These are phyloP conservation scores for Fregata magnificens DNA, from an alignment of 2,113 vertebrate species.

Conservation along the genomic window DNA sequence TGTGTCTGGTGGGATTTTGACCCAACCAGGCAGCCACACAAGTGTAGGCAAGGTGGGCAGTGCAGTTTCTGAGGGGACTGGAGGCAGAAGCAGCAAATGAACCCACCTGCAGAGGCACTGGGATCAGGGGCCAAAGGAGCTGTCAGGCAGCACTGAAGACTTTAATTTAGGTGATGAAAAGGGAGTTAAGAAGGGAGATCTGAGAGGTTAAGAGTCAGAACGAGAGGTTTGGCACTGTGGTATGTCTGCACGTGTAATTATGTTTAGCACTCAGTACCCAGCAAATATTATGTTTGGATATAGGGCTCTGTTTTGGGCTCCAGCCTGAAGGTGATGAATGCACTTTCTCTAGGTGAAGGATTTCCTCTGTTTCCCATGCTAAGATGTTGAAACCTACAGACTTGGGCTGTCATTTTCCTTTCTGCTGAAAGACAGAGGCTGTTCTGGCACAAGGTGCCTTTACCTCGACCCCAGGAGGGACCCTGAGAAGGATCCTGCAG, in stretches of 20 bases:
- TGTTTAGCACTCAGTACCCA: neutral
- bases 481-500: neutral
- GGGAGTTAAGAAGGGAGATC: neutral
- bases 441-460: neutral
- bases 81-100: neutral
- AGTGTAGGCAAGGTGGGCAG: neutral
- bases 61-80: neutral
- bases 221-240: neutral
- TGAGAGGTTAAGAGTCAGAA: neutral
- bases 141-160: neutral
- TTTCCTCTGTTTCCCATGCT: neutral
- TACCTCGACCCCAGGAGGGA: rapidly evolving
- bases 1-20: neutral
- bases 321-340: neutral
- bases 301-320: neutral
- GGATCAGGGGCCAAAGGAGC: neutral
- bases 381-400: neutral
- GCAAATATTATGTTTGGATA: neutral
- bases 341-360: neutral
- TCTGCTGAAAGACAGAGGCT: neutral
- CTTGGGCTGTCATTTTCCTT: neutral
- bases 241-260: neutral
- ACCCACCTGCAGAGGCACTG: neutral
- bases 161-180: neutral
- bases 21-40: rapidly evolving